A percentile compares a stretch with the other conserved stretches of the same genome.
phyloP scores from a whole-genome alignment of 1,140 invertebrate genomes.

The Drosophila tropicalis region DNA sequence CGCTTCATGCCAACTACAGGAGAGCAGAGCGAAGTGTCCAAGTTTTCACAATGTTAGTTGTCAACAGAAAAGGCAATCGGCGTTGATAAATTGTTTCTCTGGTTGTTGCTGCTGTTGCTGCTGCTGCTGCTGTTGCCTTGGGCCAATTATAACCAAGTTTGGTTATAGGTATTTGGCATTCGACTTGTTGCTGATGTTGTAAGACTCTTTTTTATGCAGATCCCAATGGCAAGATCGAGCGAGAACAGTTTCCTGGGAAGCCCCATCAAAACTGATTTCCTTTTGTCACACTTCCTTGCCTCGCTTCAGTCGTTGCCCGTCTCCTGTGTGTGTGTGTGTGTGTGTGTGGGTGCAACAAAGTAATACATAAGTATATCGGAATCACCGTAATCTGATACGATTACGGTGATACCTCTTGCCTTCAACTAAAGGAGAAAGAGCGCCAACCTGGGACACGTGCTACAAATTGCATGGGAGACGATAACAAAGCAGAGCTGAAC shows the following conservation, averaged over 20 bases:
- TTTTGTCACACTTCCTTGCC: conserved; percentile 7
- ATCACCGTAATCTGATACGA: conserved; percentile 33
- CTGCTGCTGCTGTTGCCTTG: conserved; percentile 55
- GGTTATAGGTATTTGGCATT: conserved; percentile 44
- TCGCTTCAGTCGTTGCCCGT: not conserved
- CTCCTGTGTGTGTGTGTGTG: not conserved
- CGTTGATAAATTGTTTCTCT: conserved; percentile 74
- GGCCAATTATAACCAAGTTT: conserved; percentile 81
- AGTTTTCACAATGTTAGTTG: conserved; percentile 73
- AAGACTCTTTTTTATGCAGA: conserved; percentile 44
- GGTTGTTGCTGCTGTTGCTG: conserved; percentile 39
- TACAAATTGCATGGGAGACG: conserved; percentile 41
- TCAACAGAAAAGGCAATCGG: conserved; percentile 78
- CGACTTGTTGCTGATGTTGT: conserved; percentile 37
- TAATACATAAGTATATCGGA: too few species aligned
- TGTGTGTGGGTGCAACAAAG: not conserved
- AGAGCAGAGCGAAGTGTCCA: conserved; percentile 16
- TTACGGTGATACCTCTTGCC: conserved; percentile 25
- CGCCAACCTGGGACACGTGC: conserved; percentile 75
- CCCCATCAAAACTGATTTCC: conserved; percentile 26
- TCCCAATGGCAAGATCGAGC: conserved; percentile 1
- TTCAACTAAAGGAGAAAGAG: conserved; percentile 55
- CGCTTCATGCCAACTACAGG: conserved; percentile 75
- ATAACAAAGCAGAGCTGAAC: not conserved
- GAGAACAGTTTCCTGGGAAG: conserved; percentile 41